A percentile compares a stretch with the other conserved stretches of the same genome.
phyloP scores from a whole-genome alignment of 2,113 vertebrate genomes.

The Pseudonaja textilis region DNA sequence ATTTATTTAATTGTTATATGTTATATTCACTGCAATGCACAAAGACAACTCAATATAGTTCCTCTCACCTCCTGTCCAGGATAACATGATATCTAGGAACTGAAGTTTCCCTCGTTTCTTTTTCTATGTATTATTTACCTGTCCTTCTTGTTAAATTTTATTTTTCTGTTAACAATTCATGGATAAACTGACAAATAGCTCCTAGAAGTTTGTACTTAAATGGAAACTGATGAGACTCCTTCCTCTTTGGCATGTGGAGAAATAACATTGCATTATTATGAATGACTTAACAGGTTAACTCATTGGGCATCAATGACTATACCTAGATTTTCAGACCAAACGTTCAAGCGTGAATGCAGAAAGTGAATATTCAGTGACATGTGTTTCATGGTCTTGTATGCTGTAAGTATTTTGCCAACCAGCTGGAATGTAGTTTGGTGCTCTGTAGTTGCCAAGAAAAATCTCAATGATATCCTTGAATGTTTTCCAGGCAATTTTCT shows the following conservation, averaged over 20 bases:
- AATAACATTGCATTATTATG: background rate
- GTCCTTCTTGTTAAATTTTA: conserved; percentile 26
- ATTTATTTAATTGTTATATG: background rate
- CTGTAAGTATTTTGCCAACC: background rate
- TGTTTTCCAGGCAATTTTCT: background rate
- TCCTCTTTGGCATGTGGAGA: background rate
- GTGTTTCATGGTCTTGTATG: background rate
- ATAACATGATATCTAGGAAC: background rate
- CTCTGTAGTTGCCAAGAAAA: background rate
- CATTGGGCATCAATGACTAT: background rate
- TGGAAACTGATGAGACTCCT: background rate
- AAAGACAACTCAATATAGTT: background rate
- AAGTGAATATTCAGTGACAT: background rate
- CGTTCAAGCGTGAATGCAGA: background rate
- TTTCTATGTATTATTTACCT: conserved; percentile 32
- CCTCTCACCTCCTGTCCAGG: background rate
- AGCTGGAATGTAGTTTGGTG: background rate
- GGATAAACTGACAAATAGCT: background rate
- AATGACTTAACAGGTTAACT: background rate
- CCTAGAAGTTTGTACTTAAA: conserved; percentile 5
- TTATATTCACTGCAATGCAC: conserved; percentile 25
- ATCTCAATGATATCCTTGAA: background rate
- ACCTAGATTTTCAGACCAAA: background rate
- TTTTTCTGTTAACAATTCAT: conserved; percentile 19
- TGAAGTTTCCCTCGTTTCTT: conserved; percentile 28